These are phyloP conservation scores for Orcinus orca DNA, from an alignment of 2,113 vertebrate genomes.

Conservation along the genomic window DNA sequence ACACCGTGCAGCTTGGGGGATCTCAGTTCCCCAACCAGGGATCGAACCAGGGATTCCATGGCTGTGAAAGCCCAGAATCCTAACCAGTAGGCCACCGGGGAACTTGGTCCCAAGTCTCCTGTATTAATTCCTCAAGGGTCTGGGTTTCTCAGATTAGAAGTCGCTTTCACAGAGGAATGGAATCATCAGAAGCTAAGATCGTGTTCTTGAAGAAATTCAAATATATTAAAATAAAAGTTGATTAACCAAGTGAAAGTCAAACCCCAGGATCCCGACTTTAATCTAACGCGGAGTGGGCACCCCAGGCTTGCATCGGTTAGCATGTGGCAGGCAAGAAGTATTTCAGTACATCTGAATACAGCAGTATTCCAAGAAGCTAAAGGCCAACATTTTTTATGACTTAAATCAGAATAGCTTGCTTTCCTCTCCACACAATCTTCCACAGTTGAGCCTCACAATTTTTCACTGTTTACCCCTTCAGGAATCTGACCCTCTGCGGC, in stretches of 20 bases:
- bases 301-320: neutral
- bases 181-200: neutral
- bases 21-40: too few relatives aligned
- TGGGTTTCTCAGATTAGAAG: neutral
- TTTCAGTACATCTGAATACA: neutral
- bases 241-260: neutral
- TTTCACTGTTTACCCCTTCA: neutral
- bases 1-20: too few relatives aligned
- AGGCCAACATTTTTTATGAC: neutral
- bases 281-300: rapidly evolving
- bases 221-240: neutral
- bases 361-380: neutral
- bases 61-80: too few relatives aligned
- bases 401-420: neutral
- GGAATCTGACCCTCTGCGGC: neutral
- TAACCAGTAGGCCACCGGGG: too few relatives aligned
- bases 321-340: neutral
- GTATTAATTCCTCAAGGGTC: neutral
- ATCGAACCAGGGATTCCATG: too few relatives aligned
- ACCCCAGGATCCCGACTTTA: neutral
- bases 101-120: neutral
- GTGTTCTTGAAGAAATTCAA: neutral
- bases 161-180: neutral
- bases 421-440: neutral
- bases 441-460: neutral